Conservation (phyloP, 2,888 invertebrate species). For the Plebejus melissa region DNA sequence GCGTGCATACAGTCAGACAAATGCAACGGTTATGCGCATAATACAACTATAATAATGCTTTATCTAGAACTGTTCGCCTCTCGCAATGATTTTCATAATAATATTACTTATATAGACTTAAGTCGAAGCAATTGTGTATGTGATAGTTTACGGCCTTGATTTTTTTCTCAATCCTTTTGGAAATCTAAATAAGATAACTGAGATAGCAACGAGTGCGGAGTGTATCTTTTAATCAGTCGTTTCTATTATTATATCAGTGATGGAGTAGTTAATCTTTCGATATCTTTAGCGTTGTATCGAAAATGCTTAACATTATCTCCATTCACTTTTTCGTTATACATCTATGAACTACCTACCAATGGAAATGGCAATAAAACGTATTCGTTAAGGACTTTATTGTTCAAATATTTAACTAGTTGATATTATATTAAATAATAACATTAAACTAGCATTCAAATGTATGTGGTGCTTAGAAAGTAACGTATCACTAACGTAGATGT, state of each 20-base stretch:
- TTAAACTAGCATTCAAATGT: constrained; percentile 50
- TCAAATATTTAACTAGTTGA: constrained; percentile 63
- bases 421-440: constrained; percentile 45
- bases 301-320: constrained; percentile 8
- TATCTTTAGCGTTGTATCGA: constrained; percentile 28
- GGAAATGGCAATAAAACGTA: constrained; percentile 74
- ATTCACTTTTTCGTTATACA: constrained; percentile 12
- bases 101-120: constrained; percentile 62
- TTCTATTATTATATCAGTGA: constrained; percentile 48
- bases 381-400: constrained; percentile 62
- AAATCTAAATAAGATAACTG: constrained; percentile 72
- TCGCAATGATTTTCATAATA: constrained; percentile 46
- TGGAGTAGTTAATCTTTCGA: constrained; percentile 49
- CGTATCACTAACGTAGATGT: constrained; percentile 41
- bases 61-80: constrained; percentile 56
- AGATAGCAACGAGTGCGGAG: constrained; percentile 46
- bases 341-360: constrained; percentile 43
- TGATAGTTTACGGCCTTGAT: constrained; percentile 69
- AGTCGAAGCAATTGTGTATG: constrained; percentile 68
- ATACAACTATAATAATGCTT: constrained; percentile 61
- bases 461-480: constrained; percentile 58
- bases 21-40: constrained; percentile 68
- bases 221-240: constrained; percentile 58
- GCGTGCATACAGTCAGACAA: constrained; percentile 60
- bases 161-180: constrained; percentile 60